A percentile compares a stretch with the other conserved stretches of the same genome.
Conservation (phyloP, 2,888 invertebrate genomes). For the Acrobasis repandana region DNA sequence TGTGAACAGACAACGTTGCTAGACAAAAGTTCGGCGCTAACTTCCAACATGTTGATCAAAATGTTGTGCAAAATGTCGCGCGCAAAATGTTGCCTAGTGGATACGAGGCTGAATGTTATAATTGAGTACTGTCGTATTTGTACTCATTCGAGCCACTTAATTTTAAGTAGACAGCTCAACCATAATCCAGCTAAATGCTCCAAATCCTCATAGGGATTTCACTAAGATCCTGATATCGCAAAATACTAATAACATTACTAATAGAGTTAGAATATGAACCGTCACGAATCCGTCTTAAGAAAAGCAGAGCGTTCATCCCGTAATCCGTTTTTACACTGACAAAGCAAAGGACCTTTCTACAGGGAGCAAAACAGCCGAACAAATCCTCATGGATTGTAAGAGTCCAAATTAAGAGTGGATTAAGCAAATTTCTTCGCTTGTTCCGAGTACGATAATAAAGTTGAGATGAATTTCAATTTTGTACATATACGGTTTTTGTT, state of each 20-base stretch:
- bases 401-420: slow-evolving; percentile 67
- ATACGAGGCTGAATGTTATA: too few species aligned
- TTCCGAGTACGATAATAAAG: slow-evolving; percentile 38
- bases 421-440: slow-evolving; percentile 62
- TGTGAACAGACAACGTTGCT: too few species aligned
- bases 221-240: slow-evolving; percentile 23
- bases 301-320: slow-evolving; percentile 46
- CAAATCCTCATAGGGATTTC: slow-evolving; percentile 21
- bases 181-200: slow-evolving; percentile 13
- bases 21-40: too few species aligned
- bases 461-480: slow-evolving; percentile 20
- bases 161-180: not conserved
- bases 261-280: slow-evolving; percentile 52
- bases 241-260: slow-evolving; percentile 39
- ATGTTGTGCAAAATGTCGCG: too few species aligned
- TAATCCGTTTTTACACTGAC: slow-evolving; percentile 71
- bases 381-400: slow-evolving; percentile 65
- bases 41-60: too few species aligned
- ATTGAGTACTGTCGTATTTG: too few species aligned
- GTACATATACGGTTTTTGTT: slow-evolving; percentile 6
- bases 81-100: too few species aligned
- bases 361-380: slow-evolving; percentile 60
- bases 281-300: slow-evolving; percentile 44
- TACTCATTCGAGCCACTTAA: slow-evolving; percentile 4
- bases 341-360: slow-evolving; percentile 57